Base-by-base conservation (phyloP, 1,140 invertebrate genomes). In the Neodiprion fabricii region DNA sequence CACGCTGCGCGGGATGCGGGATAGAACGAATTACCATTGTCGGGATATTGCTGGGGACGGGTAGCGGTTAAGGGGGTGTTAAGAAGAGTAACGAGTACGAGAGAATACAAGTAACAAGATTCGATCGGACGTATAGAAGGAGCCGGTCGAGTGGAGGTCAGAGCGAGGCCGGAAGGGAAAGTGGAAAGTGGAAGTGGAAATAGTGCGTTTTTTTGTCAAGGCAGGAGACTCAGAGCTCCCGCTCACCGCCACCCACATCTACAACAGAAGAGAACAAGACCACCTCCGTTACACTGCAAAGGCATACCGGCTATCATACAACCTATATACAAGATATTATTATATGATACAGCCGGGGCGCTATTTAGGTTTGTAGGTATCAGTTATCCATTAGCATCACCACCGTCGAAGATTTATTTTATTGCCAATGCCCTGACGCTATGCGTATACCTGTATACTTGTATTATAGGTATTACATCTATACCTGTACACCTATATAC, bases 161-260 rank as follows among this genome's bases (percentile, higher is more conserved):
- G 28, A 10, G 9, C 11, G 53, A 61, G 53, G n/a, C 17, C 14
- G 48, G 61, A 66, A n/a, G 61, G 49, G 66, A 66, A 65, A 65
- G 47, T 61, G 17, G 61, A 11, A 9, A 53, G 12, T 53, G 50
- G 11, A 72, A 48, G 66, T 53, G 72, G 72, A 67, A 49, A n/a
- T n/a, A 67, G 72, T 49, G 61, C 65, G 66, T 23, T 79, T 76
- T 72, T 82, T 69, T 69, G 67, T 21, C 11, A 69, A 69, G 67
- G 67, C 67, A 69, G 67, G 67, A 69, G 67, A 47, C 40, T 83
- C 81, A 85, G 86, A 87, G 86, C 87, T 89, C 86, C 87, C 86
- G 87, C 86, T 89, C 88, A 89, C 87, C 88, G 88, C 88, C 87
- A 89, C 88, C 87, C 88, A 89, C 88, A 89, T 89, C 88, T 89